Percentiles rank a stretch among this genome's conserved stretches.
phyloP scores from a whole-genome alignment of 2,113 vertebrate species.

The Epinephelus cyanopodus region DNA sequence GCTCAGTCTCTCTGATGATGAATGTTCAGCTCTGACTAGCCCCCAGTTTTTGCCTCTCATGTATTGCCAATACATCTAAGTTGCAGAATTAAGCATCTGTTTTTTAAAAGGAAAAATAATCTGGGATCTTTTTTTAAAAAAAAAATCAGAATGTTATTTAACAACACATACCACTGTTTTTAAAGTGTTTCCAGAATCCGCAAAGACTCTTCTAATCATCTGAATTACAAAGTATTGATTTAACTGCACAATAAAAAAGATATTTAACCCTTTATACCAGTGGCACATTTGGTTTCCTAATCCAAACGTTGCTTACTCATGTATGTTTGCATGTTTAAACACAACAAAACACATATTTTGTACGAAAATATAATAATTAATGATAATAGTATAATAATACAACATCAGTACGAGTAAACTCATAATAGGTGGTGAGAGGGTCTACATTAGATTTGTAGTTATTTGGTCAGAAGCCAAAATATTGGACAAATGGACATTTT shows the following conservation, averaged over 20 bases:
- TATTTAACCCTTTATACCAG: background rate
- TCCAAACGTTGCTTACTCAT: background rate
- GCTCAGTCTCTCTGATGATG: constrained; percentile 27
- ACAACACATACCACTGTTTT: background rate
- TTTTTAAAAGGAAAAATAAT: background rate
- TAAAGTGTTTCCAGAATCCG: background rate
- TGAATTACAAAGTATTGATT: background rate
- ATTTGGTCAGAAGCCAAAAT: too few species aligned
- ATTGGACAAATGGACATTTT: too few species aligned
- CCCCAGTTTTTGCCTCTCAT: background rate
- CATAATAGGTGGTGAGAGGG: background rate
- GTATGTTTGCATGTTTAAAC: background rate
- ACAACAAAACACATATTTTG: background rate
- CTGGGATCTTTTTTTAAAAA: background rate
- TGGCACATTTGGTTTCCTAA: background rate
- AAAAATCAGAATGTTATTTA: background rate
- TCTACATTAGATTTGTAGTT: too few species aligned
- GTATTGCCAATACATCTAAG: background rate
- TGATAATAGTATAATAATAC: too few species aligned
- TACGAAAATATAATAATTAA: too few species aligned
- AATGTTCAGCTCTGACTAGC: constrained; percentile 15
- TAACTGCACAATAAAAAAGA: background rate
- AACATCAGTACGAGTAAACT: background rate
- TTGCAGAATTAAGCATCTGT: background rate
- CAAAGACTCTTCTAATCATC: background rate